Evolutionary conservation across 2,113 vertebrate species (phyloP).

Genomic region (Rhinoderma darwinii): DNA sequence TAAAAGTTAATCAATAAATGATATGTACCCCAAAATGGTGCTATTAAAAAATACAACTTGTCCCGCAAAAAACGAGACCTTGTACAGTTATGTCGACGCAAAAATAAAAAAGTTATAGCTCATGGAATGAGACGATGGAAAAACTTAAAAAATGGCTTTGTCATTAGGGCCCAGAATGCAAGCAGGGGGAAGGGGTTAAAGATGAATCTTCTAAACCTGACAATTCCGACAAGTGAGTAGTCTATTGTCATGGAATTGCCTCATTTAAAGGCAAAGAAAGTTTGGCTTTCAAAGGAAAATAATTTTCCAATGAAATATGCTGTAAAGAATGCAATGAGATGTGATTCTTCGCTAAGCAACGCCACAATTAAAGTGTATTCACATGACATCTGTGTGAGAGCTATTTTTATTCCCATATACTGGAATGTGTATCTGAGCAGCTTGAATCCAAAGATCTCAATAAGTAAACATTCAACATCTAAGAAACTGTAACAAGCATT

Average conservation of each 20-base stretch:
- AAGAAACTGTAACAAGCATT: constrained; percentile 10
- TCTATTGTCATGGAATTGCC: neutral
- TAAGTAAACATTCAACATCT: neutral
- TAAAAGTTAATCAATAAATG: too few species aligned
- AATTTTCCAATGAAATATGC: neutral
- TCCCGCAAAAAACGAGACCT: too few species aligned
- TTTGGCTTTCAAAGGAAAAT: neutral
- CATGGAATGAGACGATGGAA: too few species aligned
- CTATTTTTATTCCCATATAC: constrained; percentile 14
- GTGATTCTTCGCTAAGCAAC: neutral
- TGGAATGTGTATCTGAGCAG: constrained; percentile 9
- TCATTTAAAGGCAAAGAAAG: neutral
- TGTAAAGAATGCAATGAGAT: neutral
- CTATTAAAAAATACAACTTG: too few species aligned
- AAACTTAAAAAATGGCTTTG: too few species aligned
- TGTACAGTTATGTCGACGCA: too few species aligned
- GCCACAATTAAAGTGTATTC: neutral
- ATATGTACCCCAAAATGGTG: too few species aligned
- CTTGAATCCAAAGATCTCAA: constrained; percentile 29
- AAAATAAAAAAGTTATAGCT: too few species aligned
- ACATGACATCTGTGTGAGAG: neutral
- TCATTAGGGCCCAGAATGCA: too few species aligned
- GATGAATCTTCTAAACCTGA: too few species aligned
- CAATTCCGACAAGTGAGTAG: too few species aligned
- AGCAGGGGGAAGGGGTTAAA: too few species aligned